Evolutionary conservation across 2,797 vertebrate genomes (phyloP), one percentile per base, ranked within the genome.

Genomic region (Lepidocolaptes lacrymiger): DNA sequence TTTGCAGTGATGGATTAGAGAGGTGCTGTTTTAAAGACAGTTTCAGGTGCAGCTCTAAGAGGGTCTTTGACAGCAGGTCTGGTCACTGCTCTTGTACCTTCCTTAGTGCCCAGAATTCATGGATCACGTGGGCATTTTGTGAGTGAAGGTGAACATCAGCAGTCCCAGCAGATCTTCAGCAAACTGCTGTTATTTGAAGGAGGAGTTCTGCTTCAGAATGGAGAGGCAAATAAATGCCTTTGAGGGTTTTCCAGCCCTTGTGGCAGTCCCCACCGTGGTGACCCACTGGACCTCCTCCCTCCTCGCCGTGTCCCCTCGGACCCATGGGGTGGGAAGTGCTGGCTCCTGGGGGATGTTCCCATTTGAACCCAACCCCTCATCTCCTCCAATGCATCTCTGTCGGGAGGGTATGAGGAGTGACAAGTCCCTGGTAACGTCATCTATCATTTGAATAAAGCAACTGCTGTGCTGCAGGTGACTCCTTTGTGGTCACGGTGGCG

Each of bases 391-490:
- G 51, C 49, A 9, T 59, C 80, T 52, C 95, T 95, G 76, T 8
- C 80, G 88, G 94, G 72, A 95, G 94, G 93, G 94, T 92, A 92
- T 95, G 79, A 93, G 66, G 91, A 94, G 77, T 69, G 91, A 81
- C 92, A 91, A 85, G 93, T 30, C 93, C 91, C 88, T 85, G 51
- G 93, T 85, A 86, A 63, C 10, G 78, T 10, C 55, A 90, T 75
- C 90, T 76, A 91, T 90, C 88, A 91, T 88, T 85, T 89, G 97
- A 97, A 98, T 98, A 95, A 98, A 97, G 97, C 94, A 59, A 87
- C 96, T 93, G 97, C 98, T 97, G 97, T 95, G 84, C 91, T 98
- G 98, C 98, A 98, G 98, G 98, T 98, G 98, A 97, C 97, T 98
- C 96, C 98, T 97, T 97, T 89, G 93, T 72, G 94, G 91, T 96